Conservation (phyloP, 1,140 invertebrate genomes). For the Branchinecta lindahli region DNA sequence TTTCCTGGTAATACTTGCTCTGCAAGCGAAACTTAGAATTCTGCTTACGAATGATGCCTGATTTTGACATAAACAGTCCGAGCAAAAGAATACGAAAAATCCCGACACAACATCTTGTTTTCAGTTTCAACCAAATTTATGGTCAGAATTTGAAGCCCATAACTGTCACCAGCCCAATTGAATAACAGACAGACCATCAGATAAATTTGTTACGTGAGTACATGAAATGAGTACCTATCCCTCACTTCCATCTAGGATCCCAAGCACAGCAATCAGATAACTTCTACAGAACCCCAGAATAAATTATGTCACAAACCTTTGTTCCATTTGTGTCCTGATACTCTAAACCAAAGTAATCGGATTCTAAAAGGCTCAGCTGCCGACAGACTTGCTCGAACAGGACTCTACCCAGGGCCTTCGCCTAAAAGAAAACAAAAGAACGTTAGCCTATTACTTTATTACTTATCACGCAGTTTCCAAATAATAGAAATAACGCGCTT, state of each 20-base stretch:
- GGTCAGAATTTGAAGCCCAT: background rate
- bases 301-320: conserved; percentile 42
- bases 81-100: too few relatives aligned
- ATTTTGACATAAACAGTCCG: too few relatives aligned
- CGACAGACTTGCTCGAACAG: conserved; percentile 93
- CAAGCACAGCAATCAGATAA: too few relatives aligned
- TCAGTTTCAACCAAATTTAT: background rate
- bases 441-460: conserved; percentile 10
- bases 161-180: too few relatives aligned
- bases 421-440: conserved; percentile 47
- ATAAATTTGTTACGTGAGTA: too few relatives aligned
- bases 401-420: conserved; percentile 78
- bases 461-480: background rate
- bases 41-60: too few relatives aligned
- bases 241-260: too few relatives aligned
- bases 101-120: too few relatives aligned
- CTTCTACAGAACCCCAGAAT: background rate
- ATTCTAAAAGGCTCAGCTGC: conserved; percentile 85
- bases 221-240: too few relatives aligned
- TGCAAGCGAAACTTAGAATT: too few relatives aligned
- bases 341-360: conserved; percentile 95
- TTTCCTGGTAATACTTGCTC: too few relatives aligned
- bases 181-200: too few relatives aligned
- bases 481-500: background rate
- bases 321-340: conserved; percentile 71